Evolutionary conservation across 64 coral and sea anemone species (phyloP).

Genomic region (Montipora capricornis): DNA sequence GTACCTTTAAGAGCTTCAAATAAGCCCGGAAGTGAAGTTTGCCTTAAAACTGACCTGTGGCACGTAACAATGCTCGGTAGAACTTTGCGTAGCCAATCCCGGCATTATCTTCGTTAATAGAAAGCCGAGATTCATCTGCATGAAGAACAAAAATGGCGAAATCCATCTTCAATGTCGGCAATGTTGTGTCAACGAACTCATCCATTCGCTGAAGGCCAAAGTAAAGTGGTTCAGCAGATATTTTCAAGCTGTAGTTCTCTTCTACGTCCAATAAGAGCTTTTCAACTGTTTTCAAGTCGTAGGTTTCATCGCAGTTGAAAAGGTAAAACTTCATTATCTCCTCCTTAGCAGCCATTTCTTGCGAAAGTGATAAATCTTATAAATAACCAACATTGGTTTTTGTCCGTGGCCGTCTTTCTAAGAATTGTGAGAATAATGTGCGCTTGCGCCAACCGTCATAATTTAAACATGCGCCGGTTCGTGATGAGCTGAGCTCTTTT

Average conservation of each 20-base stretch:
- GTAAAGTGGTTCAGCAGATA: constrained; percentile 21
- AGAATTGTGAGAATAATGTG: not conserved
- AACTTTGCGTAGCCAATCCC: constrained; percentile 44
- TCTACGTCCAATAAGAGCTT: not conserved
- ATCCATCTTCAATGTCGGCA: not conserved
- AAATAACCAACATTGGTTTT: not conserved
- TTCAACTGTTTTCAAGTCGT: constrained; percentile 53
- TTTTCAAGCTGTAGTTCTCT: not conserved
- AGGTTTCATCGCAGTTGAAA: constrained; percentile 87
- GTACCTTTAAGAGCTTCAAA: not conserved
- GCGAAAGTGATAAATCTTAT: not conserved
- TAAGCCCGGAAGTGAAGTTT: not conserved
- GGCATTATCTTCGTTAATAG: constrained; percentile 64
- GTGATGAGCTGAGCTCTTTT: no score
- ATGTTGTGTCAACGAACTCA: not conserved
- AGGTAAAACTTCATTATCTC: constrained; percentile 1
- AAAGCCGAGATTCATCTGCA: constrained; percentile 74
- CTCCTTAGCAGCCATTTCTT: not conserved
- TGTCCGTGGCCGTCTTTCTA: not conserved
- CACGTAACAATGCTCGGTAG: not conserved
- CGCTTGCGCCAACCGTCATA: no score
- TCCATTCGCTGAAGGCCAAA: constrained; percentile 72
- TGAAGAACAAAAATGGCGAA: constrained; percentile 86
- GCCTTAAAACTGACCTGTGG: not conserved
- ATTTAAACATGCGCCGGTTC: no score